Base-by-base conservation (phyloP, 2,888 invertebrate species). In the Scaptomyza tumidula region DNA sequence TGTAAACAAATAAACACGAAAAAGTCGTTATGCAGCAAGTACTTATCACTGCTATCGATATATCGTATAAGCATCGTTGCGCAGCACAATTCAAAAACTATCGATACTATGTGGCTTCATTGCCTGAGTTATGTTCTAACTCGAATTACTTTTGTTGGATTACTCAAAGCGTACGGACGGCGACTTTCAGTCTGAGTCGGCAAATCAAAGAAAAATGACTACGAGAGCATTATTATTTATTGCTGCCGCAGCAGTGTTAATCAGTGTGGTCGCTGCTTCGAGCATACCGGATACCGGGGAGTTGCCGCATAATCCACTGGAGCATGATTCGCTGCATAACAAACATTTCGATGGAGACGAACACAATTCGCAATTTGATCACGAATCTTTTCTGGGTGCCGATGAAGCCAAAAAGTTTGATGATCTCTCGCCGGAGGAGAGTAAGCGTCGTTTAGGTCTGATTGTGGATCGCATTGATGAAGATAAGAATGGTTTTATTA, bases 341-440 rank as follows among this genome's bases (percentile, higher is more conserved):
- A 95, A 96, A 74, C 98, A 98, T 90, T 97, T 91, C 13, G 89
- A 88, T 1, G 95, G 96, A 75, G 96, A 95, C 29, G 95, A 96
- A 68, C 98, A 98, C 87, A 97, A 99, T 91, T 93, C 95, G 53
- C 97, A 98, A 77, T 99, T 97, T 91, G 99, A 99, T 90, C 99
- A 99, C 90, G 99, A 99, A 90, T 98, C 98, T 0, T 99, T 99
- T 91, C 93, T 99, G 11, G 99, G 99, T 0, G 97, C 98, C 90
- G 97, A 98, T 75, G 95, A 95, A 80, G 97, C 99, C 0, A 97
- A 97, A 90, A 95, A 97, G 4, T 99, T 99, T 90, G 98, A 99
- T 90, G 96, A 98, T 84, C 93, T 99, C 46, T 94, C 96, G 0
- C 99, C 99, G 3, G 98, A 99, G 91, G 99, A 99, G 91, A 98